These are phyloP conservation scores for Augochlorella aurata DNA, from an alignment of 2,888 invertebrate genomes.

Conservation along the genomic window DNA sequence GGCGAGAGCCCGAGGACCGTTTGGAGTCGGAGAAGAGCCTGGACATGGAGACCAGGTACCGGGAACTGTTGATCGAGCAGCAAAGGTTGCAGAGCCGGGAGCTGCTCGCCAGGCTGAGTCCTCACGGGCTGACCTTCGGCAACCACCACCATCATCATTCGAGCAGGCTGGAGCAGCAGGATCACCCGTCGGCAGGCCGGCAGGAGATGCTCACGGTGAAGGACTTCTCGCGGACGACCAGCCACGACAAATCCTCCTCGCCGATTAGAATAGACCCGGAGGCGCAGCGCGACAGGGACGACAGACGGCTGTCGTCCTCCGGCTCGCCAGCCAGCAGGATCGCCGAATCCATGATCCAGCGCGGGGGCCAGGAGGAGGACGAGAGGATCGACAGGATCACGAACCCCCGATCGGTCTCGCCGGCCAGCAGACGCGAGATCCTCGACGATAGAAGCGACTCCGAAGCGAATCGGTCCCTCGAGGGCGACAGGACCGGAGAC, in stretches of 20 bases:
- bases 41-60: constrained; percentile 76
- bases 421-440: constrained; percentile 70
- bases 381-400: constrained; percentile 68
- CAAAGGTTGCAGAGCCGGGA: constrained; percentile 77
- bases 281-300: constrained; percentile 62
- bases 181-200: constrained; percentile 63
- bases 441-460: constrained; percentile 79
- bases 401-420: constrained; percentile 76
- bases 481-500: constrained; percentile 76
- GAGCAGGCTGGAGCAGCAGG: constrained; percentile 64
- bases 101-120: constrained; percentile 76
- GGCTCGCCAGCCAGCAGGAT: constrained; percentile 57
- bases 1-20: constrained; percentile 64
- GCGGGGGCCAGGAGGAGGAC: constrained; percentile 69
- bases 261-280: constrained; percentile 70
- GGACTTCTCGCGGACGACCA: constrained; percentile 76
- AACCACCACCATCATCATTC: constrained; percentile 70
- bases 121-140: constrained; percentile 71
- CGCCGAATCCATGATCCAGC: constrained; percentile 59
- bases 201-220: constrained; percentile 76
- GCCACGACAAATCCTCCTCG: constrained; percentile 76
- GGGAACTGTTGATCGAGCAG: constrained; percentile 77
- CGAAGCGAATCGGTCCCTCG: constrained; percentile 78
- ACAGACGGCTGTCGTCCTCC: constrained; percentile 55
- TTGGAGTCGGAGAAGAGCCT: constrained; percentile 71